phyloP scores from a whole-genome alignment of 2,797 vertebrate species.

The Cyclura pinguis region DNA sequence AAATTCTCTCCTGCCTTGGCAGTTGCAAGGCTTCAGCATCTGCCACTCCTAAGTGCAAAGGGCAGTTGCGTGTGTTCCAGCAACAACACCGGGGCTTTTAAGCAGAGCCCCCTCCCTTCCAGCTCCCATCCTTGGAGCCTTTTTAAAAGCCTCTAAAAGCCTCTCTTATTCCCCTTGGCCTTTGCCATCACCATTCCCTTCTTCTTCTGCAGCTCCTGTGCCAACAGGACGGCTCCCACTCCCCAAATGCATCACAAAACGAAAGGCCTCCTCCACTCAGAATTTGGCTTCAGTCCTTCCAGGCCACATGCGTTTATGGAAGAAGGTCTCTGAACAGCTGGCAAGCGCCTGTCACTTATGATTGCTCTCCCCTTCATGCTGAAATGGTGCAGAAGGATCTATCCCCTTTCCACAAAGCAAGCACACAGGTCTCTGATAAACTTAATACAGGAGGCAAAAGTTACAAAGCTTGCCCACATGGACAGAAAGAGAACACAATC shows the following conservation, averaged over 20 bases:
- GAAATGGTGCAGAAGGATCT: conserved; percentile 1
- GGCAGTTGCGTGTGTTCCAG: neutral
- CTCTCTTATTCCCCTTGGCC: conserved; percentile 22
- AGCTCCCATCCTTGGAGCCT: conserved; percentile 1
- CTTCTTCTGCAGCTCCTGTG: conserved; percentile 13
- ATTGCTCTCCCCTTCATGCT: neutral
- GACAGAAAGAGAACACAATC: neutral
- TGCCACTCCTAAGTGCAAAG: conserved; percentile 24
- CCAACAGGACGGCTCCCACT: conserved; percentile 5
- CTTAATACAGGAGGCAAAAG: neutral
- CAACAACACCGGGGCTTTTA: conserved; percentile 10
- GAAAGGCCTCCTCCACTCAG: neutral
- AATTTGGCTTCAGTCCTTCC: conserved; percentile 6
- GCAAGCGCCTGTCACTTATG: neutral
- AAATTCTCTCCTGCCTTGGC: conserved; percentile 41
- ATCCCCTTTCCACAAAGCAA: neutral
- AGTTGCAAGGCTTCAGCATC: conserved; percentile 14
- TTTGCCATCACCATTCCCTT: neutral
- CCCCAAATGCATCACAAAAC: conserved; percentile 4
- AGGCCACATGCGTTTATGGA: neutral
- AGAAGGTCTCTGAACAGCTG: conserved; percentile 1
- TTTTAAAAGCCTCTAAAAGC: conserved; percentile 35
- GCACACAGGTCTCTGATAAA: neutral
- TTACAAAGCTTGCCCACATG: neutral
- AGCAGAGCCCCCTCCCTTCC: neutral